These are phyloP conservation scores for Melinopterus prodromus DNA, from an alignment of 2,888 invertebrate species.

Conservation along the genomic window DNA sequence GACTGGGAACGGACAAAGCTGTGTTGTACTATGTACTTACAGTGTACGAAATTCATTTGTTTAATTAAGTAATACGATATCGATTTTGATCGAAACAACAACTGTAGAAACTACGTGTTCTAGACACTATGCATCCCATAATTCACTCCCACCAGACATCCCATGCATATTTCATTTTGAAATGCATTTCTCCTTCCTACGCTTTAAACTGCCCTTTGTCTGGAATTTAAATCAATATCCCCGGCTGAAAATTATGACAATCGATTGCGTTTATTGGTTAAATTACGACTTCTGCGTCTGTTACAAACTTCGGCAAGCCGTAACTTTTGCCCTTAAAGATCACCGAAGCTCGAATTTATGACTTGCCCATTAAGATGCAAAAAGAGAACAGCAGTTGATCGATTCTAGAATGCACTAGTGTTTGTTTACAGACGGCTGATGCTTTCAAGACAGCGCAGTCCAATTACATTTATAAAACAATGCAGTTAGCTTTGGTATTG, in stretches of 20 bases:
- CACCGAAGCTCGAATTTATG: neutral
- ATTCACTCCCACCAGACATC: neutral
- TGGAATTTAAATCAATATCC: neutral
- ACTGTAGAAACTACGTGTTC: too few relatives aligned
- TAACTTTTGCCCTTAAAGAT: neutral
- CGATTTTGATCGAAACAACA: too few relatives aligned
- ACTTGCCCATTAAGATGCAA: neutral
- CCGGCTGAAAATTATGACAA: neutral
- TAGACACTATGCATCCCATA: neutral
- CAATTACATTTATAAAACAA: too few relatives aligned
- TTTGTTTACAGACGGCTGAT: neutral
- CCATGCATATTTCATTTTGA: neutral
- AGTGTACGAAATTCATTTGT: too few relatives aligned
- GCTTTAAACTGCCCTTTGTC: neutral
- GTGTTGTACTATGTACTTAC: too few relatives aligned
- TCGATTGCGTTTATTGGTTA: constrained; percentile 4
- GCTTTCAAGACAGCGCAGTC: neutral
- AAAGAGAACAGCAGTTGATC: neutral
- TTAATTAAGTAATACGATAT: too few relatives aligned
- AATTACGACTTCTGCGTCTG: neutral
- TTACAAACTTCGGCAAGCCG: neutral
- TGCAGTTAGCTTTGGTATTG: too few relatives aligned
- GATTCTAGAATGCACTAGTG: neutral
- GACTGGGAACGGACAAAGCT: too few relatives aligned
- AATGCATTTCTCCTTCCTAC: neutral